phyloP scores from a whole-genome alignment of 2,113 vertebrate genomes.

The Alosa alosa region DNA sequence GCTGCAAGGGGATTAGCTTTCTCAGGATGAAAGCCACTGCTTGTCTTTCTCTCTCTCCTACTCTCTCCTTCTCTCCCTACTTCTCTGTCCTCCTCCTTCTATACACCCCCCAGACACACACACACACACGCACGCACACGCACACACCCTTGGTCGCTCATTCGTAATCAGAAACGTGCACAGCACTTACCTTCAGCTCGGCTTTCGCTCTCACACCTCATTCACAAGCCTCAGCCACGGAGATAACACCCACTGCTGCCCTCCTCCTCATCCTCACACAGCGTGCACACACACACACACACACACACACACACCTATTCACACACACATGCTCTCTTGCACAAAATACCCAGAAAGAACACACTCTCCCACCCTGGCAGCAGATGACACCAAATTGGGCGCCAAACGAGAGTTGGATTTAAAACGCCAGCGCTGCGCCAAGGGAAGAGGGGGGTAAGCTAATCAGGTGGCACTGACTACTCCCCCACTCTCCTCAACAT shows the following conservation, averaged over 20 bases:
- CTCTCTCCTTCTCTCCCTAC: constrained; percentile 35
- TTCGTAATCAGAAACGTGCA: constrained; percentile 4
- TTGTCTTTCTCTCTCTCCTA: constrained; percentile 54
- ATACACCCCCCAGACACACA: constrained; percentile 54
- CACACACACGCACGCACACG: constrained; percentile 52
- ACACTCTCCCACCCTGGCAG: constrained; percentile 16
- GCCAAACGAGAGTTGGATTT: constrained; percentile 18
- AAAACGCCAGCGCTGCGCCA: constrained; percentile 24
- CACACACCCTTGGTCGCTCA: constrained; percentile 1
- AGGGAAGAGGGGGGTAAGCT: constrained; percentile 12
- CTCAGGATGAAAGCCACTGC: constrained; percentile 65
- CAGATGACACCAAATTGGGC: not conserved
- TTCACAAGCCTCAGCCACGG: not conserved
- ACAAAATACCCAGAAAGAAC: constrained; percentile 9
- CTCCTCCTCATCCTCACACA: not conserved
- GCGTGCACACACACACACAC: not conserved
- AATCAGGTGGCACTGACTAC: constrained; percentile 25
- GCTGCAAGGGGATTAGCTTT: constrained; percentile 60
- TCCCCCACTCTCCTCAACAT: not conserved
- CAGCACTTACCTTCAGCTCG: not conserved
- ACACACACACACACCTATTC: not conserved
- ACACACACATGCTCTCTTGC: not conserved
- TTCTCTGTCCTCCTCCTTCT: constrained; percentile 36
- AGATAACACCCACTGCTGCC: not conserved
- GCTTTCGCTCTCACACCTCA: not conserved